Percentiles rank a stretch among this genome's conserved stretches.
Evolutionary conservation across 2,888 invertebrate genomes (phyloP).

Genomic region (Ectropis crepuscularia): DNA sequence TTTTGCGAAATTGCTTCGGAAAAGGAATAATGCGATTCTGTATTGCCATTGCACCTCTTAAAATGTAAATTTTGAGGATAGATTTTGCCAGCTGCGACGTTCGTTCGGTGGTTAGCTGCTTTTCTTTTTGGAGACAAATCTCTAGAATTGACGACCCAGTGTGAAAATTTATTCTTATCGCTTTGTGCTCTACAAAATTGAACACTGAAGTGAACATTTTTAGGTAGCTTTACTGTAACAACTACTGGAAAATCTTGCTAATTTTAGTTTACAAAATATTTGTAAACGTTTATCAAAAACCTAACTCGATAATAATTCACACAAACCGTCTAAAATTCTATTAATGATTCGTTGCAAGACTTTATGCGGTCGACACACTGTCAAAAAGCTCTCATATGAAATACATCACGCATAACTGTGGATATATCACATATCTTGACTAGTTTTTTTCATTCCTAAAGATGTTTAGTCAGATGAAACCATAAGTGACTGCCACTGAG

Average conservation of each 20-base stretch:
- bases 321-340: constrained; percentile 12
- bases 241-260: no score
- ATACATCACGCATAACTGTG: no score
- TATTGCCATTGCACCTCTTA: constrained; percentile 44
- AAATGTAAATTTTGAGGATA: constrained; percentile 50
- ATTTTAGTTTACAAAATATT: not conserved
- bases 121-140: constrained; percentile 38
- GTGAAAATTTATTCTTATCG: constrained; percentile 27
- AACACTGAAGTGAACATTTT: no score
- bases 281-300: not conserved
- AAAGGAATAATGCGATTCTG: constrained; percentile 54
- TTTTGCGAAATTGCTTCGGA: constrained; percentile 71
- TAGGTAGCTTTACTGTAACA: no score
- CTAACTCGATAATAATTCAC: constrained; percentile 9
- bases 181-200: not conserved
- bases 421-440: not conserved
- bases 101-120: constrained; percentile 36
- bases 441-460: not conserved
- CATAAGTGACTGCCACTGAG: no score
- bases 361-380: constrained; percentile 29
- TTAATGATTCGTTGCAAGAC: constrained; percentile 21
- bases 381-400: constrained; percentile 31
- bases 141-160: constrained; percentile 29
- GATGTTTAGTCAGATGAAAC: no score
- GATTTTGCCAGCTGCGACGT: constrained; percentile 42